Percentiles rank a stretch among this genome's conserved stretches.
These are phyloP conservation scores for Pedetes capensis DNA, from an alignment of 2,113 vertebrate genomes.

Conservation along the genomic window DNA sequence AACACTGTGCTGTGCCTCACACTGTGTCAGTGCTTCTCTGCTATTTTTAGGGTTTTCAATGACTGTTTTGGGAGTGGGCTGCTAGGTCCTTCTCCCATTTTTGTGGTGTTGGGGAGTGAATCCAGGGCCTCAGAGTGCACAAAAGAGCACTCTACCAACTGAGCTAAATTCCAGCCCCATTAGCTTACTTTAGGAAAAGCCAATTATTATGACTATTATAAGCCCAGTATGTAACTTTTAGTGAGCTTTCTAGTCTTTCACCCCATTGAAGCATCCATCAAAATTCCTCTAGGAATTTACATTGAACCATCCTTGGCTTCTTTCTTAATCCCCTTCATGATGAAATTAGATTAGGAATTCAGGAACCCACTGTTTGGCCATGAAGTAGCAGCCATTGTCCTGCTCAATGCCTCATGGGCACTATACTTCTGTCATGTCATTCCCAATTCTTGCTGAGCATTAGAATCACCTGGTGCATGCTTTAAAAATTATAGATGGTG, in stretches of 20 bases:
- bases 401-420: background rate
- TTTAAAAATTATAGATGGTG: background rate
- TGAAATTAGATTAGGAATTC: background rate
- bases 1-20: too few relatives aligned
- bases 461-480: background rate
- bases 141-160: too few relatives aligned
- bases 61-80: too few relatives aligned
- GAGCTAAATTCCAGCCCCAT: too few relatives aligned
- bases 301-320: background rate
- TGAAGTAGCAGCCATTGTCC: background rate
- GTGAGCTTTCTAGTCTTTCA: background rate
- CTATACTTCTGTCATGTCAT: background rate
- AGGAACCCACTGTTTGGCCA: background rate
- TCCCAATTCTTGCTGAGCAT: background rate
- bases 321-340: background rate
- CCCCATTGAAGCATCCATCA: background rate
- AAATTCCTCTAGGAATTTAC: too few relatives aligned
- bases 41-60: too few relatives aligned
- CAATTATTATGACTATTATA: background rate
- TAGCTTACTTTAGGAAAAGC: slow-evolving; percentile 37
- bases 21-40: too few relatives aligned
- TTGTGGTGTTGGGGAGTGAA: too few relatives aligned
- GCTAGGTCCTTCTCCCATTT: too few relatives aligned
- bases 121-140: too few relatives aligned
- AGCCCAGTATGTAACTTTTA: background rate